Evolutionary conservation across 1,140 invertebrate genomes (phyloP).

Genomic region (Cydia pomonella): DNA sequence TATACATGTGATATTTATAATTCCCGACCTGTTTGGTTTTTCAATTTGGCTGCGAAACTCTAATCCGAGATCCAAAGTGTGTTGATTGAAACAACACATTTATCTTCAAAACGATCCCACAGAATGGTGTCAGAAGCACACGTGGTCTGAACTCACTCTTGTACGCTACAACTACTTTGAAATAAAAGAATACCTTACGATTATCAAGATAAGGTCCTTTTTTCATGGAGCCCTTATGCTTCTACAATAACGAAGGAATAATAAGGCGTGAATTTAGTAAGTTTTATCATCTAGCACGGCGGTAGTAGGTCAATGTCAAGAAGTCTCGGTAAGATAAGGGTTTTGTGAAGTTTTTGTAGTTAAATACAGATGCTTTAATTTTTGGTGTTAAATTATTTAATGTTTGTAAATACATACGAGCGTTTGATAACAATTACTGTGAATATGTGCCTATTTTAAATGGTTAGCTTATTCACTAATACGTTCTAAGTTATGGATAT

Average conservation of each 20-base stretch:
- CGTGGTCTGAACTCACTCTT: not conserved
- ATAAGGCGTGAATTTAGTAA: not conserved
- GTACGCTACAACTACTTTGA: not conserved
- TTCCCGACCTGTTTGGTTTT: too few species aligned
- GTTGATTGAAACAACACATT: conserved; percentile 15
- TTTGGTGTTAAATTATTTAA: not conserved
- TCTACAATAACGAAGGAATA: not conserved
- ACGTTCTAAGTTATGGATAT: too few species aligned
- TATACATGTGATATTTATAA: too few species aligned
- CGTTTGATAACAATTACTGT: not conserved
- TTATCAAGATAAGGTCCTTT: not conserved
- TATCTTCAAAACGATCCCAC: not conserved
- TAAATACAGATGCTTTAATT: not conserved
- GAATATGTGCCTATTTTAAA: not conserved
- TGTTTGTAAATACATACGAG: conserved; percentile 9
- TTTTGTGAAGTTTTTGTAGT: not conserved
- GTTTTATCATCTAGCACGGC: not conserved
- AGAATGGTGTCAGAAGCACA: conserved; percentile 24
- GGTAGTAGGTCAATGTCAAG: conserved; percentile 18
- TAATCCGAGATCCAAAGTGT: not conserved
- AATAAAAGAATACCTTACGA: not conserved
- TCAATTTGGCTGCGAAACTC: not conserved
- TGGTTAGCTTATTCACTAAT: too few species aligned
- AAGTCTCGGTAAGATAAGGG: not conserved
- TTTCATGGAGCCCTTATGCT: not conserved